Evolutionary conservation across 2,888 invertebrate species (phyloP), one percentile per base, ranked within the genome.

Genomic region (Aporophyla lueneburgensis): DNA sequence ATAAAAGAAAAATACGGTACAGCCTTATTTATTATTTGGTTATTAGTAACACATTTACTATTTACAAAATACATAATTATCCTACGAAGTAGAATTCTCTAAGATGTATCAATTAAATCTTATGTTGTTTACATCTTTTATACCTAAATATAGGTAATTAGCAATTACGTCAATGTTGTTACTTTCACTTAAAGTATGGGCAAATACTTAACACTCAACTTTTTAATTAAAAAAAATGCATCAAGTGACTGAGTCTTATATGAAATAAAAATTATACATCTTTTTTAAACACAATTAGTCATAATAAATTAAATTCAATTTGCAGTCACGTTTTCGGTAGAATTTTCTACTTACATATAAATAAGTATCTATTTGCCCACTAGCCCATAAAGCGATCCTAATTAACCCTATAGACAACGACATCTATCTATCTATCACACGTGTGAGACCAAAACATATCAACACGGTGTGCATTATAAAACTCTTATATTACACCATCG

Each of bases 11-110:
- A 62, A 66, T 61, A 82, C 81, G 84, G 89, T 89, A 91, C 87
- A 90, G 90, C 80, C 90, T 93, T 92, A 93, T 93, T 94, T 94
- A 95, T 95, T 95, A 95, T 95, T 95, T 95, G 94, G 94, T 95
- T 94, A 93, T 93, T 84, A 94, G 91, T 92, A 91, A 91, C 90
- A 90, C 93, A 93, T 93, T 92, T 91, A 92, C 93, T 96, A 95
- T 95, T 95, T 96, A 96, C 95, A 95, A 93, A 92, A 93, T 93
- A 93, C 92, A 92, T 91, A 77, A 91, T 92, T 93, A 87, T 88
- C 91, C 90, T 92, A 92, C 87, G 84, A 81, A 88, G 89, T 89
- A 91, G 89, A 89, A 85, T 83, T 86, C 88, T 89, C 88, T 88
- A 80, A 88, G 71, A 87, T 86, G 87, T 86, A 86, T 54, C 58